Conservation (phyloP, 2,797 vertebrate species). For the Acipenser ruthenus region DNA sequence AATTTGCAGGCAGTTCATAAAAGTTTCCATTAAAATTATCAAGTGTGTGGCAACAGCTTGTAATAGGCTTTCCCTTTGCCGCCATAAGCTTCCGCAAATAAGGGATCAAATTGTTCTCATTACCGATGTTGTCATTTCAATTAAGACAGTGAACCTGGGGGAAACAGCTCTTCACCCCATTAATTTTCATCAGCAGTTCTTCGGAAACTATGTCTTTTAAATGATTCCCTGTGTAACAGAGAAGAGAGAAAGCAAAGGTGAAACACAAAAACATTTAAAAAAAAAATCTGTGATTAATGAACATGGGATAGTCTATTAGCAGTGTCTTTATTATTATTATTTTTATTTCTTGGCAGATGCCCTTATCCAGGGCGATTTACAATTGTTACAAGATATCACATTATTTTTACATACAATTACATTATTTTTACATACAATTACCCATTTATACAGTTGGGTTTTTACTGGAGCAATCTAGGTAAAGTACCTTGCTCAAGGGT, state of each 20-base stretch:
- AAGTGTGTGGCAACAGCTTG: no score
- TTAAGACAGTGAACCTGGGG: neutral
- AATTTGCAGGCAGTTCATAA: no score
- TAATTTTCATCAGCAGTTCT: slow-evolving; percentile 59
- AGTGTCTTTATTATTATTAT: neutral
- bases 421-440: no score
- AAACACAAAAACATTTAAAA: neutral
- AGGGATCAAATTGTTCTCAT: neutral
- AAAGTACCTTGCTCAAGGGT: no score
- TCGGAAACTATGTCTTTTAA: slow-evolving; percentile 67
- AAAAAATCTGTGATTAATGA: neutral
- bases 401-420: no score
- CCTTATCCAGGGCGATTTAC: no score
- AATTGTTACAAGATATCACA: no score
- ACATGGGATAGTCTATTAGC: neutral
- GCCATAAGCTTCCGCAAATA: neutral
- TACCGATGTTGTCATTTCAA: neutral
- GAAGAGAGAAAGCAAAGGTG: slow-evolving; percentile 8
- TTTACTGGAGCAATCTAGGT: no score
- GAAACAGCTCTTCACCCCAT: slow-evolving; percentile 35
- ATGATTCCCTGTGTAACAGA: slow-evolving; percentile 53
- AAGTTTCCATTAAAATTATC: no score
- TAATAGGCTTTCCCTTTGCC: neutral
- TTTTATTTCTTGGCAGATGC: neutral
- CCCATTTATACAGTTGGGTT: no score